These are phyloP conservation scores for Caenorhabditis virilis DNA, from an alignment of 2,888 invertebrate species.

Conservation along the genomic window DNA sequence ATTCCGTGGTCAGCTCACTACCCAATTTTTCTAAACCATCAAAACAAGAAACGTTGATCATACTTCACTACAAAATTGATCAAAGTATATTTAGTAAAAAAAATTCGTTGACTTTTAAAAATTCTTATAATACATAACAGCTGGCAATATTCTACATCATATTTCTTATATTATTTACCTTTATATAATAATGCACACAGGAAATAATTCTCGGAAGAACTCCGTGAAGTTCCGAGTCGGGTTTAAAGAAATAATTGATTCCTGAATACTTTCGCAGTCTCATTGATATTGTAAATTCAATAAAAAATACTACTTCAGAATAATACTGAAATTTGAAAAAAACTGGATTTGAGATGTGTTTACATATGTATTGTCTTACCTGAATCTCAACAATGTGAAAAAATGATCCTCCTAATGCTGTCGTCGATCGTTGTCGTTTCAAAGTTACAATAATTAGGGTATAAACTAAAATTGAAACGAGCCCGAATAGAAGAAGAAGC, in stretches of 20 bases:
- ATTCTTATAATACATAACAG: background rate
- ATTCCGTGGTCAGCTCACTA: too few species aligned
- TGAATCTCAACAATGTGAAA: constrained; percentile 25
- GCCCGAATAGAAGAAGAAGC: constrained; percentile 16
- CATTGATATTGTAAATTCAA: constrained; percentile 31
- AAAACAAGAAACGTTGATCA: too few species aligned
- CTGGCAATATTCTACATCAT: background rate
- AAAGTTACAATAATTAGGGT: constrained; percentile 27
- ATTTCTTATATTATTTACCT: constrained; percentile 8
- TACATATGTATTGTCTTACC: background rate
- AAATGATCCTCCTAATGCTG: constrained; percentile 30
- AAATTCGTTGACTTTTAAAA: too few species aligned
- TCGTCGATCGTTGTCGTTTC: constrained; percentile 16
- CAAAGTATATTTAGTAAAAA: too few species aligned
- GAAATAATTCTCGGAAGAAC: constrained; percentile 22
- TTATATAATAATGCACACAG: constrained; percentile 32
- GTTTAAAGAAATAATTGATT: constrained; percentile 24
- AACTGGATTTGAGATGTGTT: background rate
- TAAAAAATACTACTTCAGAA: constrained; percentile 23
- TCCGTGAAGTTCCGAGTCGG: constrained; percentile 8
- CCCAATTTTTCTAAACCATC: too few species aligned
- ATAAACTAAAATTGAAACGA: constrained; percentile 16
- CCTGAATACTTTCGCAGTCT: constrained; percentile 27
- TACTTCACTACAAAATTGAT: too few species aligned
- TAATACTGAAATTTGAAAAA: constrained; percentile 27